phyloP scores from a whole-genome alignment of 2,797 vertebrate species.

The Acrossocheilus wenchowensis region DNA sequence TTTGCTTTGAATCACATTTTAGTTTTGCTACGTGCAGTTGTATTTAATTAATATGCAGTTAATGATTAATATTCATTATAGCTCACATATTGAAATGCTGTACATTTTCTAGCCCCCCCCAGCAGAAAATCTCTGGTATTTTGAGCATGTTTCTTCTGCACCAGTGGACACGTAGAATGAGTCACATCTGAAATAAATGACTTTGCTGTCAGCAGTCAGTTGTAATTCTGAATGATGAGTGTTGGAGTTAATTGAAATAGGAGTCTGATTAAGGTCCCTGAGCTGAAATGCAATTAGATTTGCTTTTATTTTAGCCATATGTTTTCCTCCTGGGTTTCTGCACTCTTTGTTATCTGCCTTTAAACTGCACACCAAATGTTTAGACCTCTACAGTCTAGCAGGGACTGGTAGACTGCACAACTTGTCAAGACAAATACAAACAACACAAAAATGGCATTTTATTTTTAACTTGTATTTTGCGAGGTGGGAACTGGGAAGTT shows the following conservation, averaged over 20 bases:
- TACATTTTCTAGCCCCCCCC: neutral
- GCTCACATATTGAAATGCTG: neutral
- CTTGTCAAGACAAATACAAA: neutral
- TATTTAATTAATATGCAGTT: neutral
- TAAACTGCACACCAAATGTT: neutral
- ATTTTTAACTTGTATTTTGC: conserved; percentile 13
- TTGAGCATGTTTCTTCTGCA: conserved; percentile 25
- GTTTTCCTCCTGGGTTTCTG: conserved; percentile 12
- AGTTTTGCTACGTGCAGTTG: neutral
- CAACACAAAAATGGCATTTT: neutral
- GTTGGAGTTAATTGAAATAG: conserved; percentile 45
- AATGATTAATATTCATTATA: neutral
- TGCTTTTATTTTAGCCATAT: conserved; percentile 40
- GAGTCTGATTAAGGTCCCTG: conserved; percentile 20
- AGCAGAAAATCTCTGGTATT: conserved; percentile 19
- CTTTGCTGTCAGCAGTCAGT: conserved; percentile 43
- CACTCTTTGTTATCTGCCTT: conserved; percentile 2
- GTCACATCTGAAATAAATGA: conserved; percentile 36
- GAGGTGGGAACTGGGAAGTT: neutral
- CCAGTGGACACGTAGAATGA: conserved; percentile 27
- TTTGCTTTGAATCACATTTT: neutral
- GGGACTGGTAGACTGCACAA: neutral
- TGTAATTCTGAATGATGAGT: conserved; percentile 40
- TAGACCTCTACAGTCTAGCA: neutral
- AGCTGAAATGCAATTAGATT: conserved; percentile 40